Percentiles rank a stretch among this genome's conserved stretches.
These are phyloP conservation scores for Lymantria dispar DNA, from an alignment of 2,888 invertebrate genomes.

Conservation along the genomic window DNA sequence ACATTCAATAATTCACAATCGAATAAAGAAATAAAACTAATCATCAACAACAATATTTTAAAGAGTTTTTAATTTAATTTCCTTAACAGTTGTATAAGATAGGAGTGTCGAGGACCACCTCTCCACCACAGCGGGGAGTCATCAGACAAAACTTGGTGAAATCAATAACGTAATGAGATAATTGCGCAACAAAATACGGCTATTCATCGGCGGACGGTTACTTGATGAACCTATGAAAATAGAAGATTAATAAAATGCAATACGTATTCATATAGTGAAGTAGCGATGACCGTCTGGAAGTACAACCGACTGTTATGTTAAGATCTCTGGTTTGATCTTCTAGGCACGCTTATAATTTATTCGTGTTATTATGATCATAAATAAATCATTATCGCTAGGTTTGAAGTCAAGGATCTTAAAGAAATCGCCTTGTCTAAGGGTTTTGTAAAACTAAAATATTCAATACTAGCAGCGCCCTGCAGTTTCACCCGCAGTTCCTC, in stretches of 20 bases:
- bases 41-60: neutral
- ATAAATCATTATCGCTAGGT: too few species aligned
- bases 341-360: too few species aligned
- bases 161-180: conserved; percentile 78
- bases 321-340: too few species aligned
- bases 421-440: too few species aligned
- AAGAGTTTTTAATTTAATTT: conserved; percentile 10
- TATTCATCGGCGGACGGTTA: conserved; percentile 45
- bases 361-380: too few species aligned
- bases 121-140: conserved; percentile 58
- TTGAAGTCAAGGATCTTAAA: too few species aligned
- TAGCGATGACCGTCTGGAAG: too few species aligned
- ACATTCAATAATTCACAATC: neutral
- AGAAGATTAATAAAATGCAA: conserved; percentile 19
- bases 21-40: conserved; percentile 1
- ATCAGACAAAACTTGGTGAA: conserved; percentile 67
- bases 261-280: neutral
- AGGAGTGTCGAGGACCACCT: conserved; percentile 31
- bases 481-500: too few species aligned
- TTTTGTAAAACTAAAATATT: too few species aligned
- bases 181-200: conserved; percentile 63
- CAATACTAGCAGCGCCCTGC: too few species aligned
- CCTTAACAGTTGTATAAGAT: conserved; percentile 9
- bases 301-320: too few species aligned
- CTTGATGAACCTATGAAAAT: conserved; percentile 41